Conservation (phyloP, 2,113 vertebrate species). For the Oryzias celebensis region DNA sequence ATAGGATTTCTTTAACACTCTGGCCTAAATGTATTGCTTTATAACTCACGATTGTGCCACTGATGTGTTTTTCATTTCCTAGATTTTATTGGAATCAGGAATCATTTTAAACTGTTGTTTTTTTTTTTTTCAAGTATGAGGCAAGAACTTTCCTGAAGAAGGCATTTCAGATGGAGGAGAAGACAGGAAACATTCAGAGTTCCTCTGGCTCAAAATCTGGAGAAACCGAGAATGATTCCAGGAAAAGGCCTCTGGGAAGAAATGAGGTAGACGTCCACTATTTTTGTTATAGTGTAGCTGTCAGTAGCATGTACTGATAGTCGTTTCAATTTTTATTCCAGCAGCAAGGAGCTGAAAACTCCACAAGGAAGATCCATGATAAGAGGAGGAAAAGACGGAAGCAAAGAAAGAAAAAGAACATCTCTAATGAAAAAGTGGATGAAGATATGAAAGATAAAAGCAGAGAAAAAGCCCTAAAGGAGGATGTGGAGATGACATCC, state of each 20-base stretch:
- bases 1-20: no score
- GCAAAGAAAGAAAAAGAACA: constrained; percentile 15
- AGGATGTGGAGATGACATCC: background rate
- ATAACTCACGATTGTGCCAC: no score
- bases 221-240: background rate
- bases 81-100: no score
- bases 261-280: constrained; percentile 15
- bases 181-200: background rate
- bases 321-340: constrained; percentile 15
- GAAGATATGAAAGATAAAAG: constrained; percentile 2
- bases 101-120: no score
- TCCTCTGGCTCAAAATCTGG: background rate
- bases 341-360: background rate
- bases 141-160: constrained; percentile 2
- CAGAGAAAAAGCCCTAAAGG: background rate
- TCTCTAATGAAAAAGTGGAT: background rate
- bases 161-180: constrained; percentile 39
- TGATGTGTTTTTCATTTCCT: no score
- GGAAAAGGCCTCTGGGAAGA: constrained; percentile 17
- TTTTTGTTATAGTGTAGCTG: background rate
- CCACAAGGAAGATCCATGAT: constrained; percentile 1
- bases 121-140: background rate
- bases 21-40: no score
- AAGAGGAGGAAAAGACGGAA: constrained; percentile 36
- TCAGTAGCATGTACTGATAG: background rate